A percentile compares a stretch with the other conserved stretches of the same genome.
These are phyloP conservation scores for Acrocyrtus sp. DNA, from an alignment of 2,888 invertebrate genomes.

Conservation along the genomic window DNA sequence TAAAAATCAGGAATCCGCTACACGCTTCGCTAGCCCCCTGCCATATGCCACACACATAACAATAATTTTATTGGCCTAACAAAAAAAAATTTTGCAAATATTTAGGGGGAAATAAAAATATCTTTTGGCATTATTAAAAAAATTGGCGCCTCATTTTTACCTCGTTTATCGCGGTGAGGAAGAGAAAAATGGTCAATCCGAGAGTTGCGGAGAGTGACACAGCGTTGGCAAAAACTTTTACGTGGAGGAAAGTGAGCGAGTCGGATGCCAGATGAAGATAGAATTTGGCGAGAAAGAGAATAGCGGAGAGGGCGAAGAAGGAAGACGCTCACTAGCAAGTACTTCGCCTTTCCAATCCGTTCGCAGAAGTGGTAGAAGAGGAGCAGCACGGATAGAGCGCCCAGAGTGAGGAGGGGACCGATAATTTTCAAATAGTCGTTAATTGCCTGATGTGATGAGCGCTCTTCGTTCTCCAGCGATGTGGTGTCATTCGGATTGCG, in stretches of 20 bases:
- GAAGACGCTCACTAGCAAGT: constrained; percentile 52
- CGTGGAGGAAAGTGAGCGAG: constrained; percentile 43
- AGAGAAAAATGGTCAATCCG: constrained; percentile 28
- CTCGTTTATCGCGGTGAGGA: constrained; percentile 47
- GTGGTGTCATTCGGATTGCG: constrained; percentile 3
- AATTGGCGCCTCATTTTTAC: constrained; percentile 44
- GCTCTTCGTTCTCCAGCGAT: constrained; percentile 1
- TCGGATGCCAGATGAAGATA: constrained; percentile 27
- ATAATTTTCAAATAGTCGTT: constrained; percentile 47
- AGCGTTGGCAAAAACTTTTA: constrained; percentile 49
- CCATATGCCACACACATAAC: too few relatives aligned
- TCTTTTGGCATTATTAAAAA: not conserved
- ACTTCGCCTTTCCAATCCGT: constrained; percentile 39
- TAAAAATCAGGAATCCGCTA: too few relatives aligned
- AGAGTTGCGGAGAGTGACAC: constrained; percentile 25
- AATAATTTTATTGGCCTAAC: too few relatives aligned
- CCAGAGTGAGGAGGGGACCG: constrained; percentile 44
- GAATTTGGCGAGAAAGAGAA: constrained; percentile 40
- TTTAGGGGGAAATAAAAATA: not conserved
- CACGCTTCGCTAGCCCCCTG: too few relatives aligned
- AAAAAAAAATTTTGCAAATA: too few relatives aligned
- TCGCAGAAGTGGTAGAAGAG: constrained; percentile 56
- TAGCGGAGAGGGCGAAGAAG: constrained; percentile 44
- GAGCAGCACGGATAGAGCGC: constrained; percentile 41
- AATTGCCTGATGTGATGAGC: constrained; percentile 22